Conservation (phyloP, 2,888 invertebrate genomes). For the Noctua janthe region DNA sequence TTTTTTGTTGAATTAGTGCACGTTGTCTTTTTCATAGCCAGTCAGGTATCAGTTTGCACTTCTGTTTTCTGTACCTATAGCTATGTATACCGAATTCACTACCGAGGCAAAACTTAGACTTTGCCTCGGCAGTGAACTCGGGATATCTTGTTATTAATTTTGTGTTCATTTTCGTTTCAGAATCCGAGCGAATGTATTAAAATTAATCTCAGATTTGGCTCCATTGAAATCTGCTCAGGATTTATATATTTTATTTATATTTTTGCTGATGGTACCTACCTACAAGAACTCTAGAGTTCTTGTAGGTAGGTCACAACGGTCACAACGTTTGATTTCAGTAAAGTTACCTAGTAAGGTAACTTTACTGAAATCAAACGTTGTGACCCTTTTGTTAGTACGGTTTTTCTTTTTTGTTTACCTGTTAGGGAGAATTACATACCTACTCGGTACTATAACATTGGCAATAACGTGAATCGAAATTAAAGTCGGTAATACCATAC, state of each 20-base stretch:
- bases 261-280: neutral
- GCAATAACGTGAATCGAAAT: neutral
- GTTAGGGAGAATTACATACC: neutral
- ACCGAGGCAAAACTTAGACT: neutral
- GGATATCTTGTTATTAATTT: neutral
- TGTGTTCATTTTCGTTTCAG: too few relatives aligned
- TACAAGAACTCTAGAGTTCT: neutral
- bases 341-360: too few relatives aligned
- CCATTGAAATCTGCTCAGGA: neutral
- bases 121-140: neutral
- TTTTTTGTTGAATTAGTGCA: neutral
- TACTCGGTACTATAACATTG: neutral
- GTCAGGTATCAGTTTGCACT: neutral
- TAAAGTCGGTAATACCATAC: neutral
- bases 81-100: too few relatives aligned
- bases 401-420: too few relatives aligned
- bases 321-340: too few relatives aligned
- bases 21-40: neutral
- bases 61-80: neutral
- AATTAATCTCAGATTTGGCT: neutral
- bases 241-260: neutral
- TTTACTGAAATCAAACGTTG: neutral
- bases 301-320: too few relatives aligned
- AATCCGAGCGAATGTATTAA: neutral
- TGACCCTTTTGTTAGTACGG: neutral